These are phyloP conservation scores for Lydus trimaculatus DNA, from an alignment of 2,888 invertebrate species.

Conservation along the genomic window DNA sequence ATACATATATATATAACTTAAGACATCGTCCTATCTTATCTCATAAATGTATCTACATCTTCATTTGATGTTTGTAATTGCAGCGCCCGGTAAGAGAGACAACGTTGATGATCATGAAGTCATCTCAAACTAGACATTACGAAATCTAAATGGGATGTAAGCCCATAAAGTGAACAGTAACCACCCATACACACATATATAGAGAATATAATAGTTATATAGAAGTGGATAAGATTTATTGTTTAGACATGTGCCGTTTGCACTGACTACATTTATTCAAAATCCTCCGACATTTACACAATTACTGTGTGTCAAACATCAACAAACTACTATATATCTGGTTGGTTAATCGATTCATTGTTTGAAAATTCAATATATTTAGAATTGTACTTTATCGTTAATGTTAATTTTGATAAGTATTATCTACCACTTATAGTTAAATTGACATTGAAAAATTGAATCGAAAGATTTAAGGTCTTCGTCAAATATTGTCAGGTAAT, in stretches of 20 bases:
- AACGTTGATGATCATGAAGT: not conserved
- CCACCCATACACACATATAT: not conserved
- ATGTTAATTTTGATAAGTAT: not conserved
- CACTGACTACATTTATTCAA: not conserved
- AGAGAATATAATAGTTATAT: not conserved
- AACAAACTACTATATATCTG: not conserved
- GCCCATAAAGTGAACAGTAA: not conserved
- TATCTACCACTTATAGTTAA: not conserved
- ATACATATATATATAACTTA: slow-evolving; percentile 1
- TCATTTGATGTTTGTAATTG: slow-evolving; percentile 6
- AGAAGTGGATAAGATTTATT: not conserved
- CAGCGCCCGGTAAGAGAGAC: slow-evolving; percentile 3
- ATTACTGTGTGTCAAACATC: not conserved
- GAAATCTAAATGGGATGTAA: not conserved
- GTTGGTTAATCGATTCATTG: not conserved
- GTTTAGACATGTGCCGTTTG: slow-evolving; percentile 3
- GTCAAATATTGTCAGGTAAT: not conserved
- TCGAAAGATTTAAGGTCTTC: not conserved
- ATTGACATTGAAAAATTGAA: not conserved
- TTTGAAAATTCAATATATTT: not conserved
- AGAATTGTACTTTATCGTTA: not conserved
- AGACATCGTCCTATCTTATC: not conserved
- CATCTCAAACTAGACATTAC: not conserved
- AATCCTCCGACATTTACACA: not conserved
- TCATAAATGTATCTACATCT: not conserved